Conservation (phyloP, 2,888 invertebrate genomes). For the Lasioglossum vierecki region DNA sequence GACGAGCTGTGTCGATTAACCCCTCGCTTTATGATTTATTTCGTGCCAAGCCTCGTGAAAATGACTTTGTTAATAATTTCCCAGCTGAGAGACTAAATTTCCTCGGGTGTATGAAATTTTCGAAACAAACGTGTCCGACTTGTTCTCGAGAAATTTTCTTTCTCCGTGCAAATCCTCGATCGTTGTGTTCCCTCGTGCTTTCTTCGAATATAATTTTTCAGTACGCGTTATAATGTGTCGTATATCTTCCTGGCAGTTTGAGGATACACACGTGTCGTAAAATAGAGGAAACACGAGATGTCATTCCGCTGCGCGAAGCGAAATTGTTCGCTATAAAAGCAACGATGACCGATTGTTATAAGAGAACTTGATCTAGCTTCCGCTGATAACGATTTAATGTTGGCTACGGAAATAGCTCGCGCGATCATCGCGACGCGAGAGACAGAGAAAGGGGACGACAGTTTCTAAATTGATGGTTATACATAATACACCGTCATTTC, state of each 20-base stretch:
- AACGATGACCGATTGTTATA: constrained; percentile 12
- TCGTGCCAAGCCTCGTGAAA: neutral
- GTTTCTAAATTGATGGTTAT: constrained; percentile 51
- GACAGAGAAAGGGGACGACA: constrained; percentile 22
- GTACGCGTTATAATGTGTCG: neutral
- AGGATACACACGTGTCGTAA: neutral
- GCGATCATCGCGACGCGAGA: neutral
- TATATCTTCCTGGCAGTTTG: neutral
- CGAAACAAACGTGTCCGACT: neutral
- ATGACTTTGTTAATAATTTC: neutral
- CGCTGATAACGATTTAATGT: constrained; percentile 21
- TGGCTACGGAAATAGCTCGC: neutral
- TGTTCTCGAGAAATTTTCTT: neutral
- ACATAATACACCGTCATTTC: constrained; percentile 46
- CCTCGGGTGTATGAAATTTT: no score
- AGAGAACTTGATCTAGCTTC: constrained; percentile 18
- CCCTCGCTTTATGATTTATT: constrained; percentile 3
- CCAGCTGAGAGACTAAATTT: neutral
- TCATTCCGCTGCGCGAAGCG: constrained; percentile 2
- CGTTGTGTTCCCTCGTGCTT: neutral
- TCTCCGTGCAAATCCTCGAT: neutral
- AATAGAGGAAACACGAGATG: neutral
- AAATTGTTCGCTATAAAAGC: neutral
- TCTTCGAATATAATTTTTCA: neutral
- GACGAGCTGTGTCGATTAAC: constrained; percentile 4